Base-by-base conservation (phyloP, 2,888 invertebrate species). In the Dorcus parallelipipedus region DNA sequence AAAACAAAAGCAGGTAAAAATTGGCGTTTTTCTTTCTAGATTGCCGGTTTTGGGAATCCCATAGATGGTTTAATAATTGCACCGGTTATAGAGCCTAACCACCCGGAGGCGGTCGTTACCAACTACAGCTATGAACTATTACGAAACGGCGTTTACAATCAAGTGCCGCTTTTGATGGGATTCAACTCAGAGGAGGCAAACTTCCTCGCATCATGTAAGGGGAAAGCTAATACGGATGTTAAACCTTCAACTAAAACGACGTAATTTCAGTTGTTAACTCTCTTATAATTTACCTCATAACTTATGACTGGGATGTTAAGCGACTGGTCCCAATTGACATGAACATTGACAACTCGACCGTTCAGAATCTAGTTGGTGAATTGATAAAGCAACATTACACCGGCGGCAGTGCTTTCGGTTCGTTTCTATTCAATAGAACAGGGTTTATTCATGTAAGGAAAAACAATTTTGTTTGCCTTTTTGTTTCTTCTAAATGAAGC, bases 231-330 rank as follows among this genome's bases (percentile, higher is more conserved):
- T 49, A 50, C 6, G 49, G n/a, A 53, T 20, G 9, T 38, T 42
- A 9, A 52, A 56, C 10, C 7, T 9, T 48, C 5, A n/a, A 14
- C 1, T 49, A 26, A 17, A n/a, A 39, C 20, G 14, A 4, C 7
- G 6, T 7, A 4, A 20, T 67, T 67, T 56, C 42, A 69, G 69
- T 62, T 48, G 39, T 67, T 71, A 38, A 76, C 81, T 4, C 78
- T 78, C 63, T 64, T 64, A 71, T 52, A 74, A 76, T 64, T 71
- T 78, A 42, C 76, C 72, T 65, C 58, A 79, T 49, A 64, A 70
- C 39, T 74, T 79, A 61, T 79, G 82, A 83, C 67, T 78, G 82
- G 23, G 47, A 47, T 47, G 26, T 47, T 2, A 42, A 77, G 3
- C 75, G 81, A 45, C 79, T 83, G 1, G 73, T 78, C 9, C 78